Percentiles rank a stretch among this genome's conserved stretches.
Evolutionary conservation across 2,888 invertebrate species (phyloP).

Genomic region (Branchinecta sandiegonensis): DNA sequence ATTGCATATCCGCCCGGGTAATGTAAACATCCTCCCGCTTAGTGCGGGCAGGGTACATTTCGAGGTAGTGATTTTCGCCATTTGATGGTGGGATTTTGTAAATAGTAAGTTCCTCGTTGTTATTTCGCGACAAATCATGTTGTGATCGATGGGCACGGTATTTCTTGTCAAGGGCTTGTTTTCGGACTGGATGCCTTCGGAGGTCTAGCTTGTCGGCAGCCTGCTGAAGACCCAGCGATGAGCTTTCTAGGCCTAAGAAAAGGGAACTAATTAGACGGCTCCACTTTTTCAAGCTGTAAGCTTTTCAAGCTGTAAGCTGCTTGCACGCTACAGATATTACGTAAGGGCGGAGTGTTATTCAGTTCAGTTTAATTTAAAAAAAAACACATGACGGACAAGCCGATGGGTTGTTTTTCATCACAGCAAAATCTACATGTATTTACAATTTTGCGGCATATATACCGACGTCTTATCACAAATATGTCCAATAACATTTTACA

Average conservation of each 20-base stretch:
- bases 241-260: constrained; percentile 20
- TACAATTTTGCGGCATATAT: too few species aligned
- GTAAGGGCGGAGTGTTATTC: too few species aligned
- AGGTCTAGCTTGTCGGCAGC: constrained; percentile 2
- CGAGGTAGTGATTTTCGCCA: constrained; percentile 20
- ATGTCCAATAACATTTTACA: too few species aligned
- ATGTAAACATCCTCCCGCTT: constrained; percentile 8
- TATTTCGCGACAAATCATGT: not conserved
- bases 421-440: too few species aligned
- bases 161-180: not conserved
- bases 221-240: constrained; percentile 21
- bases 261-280: too few species aligned
- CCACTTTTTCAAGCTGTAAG: too few species aligned
- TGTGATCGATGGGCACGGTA: not conserved
- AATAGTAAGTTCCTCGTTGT: not conserved
- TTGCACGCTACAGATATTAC: too few species aligned
- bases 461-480: too few species aligned
- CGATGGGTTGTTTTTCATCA: too few species aligned
- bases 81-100: constrained; percentile 5
- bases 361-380: too few species aligned
- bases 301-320: too few species aligned
- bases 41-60: constrained; percentile 9
- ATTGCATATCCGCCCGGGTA: constrained; percentile 16
- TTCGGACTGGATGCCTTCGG: not conserved
- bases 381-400: too few species aligned